Evolutionary conservation across 2,113 vertebrate species (phyloP).

Genomic region (Piaya cayana): DNA sequence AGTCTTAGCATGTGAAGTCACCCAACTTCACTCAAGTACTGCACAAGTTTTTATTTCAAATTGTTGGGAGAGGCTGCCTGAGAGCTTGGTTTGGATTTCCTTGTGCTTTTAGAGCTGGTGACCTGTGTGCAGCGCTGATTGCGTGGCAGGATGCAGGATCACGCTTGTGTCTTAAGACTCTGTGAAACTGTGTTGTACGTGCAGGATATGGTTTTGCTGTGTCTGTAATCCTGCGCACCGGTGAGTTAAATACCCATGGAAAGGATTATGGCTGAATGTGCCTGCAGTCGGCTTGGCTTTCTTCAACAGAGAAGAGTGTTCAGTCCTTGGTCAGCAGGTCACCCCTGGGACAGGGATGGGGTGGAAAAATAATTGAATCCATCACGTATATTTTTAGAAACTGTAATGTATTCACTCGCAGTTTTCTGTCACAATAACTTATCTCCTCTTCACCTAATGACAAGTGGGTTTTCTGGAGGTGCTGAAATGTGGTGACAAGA

Average conservation of each 20-base stretch:
- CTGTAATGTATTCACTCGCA: accelerated
- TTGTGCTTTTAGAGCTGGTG: background rate
- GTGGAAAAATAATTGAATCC: background rate
- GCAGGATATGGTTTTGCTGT: accelerated
- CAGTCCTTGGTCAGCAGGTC: background rate
- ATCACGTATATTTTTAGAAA: background rate
- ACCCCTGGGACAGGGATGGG: accelerated
- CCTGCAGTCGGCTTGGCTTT: accelerated
- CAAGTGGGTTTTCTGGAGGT: background rate
- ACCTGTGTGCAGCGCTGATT: background rate
- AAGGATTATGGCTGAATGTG: background rate
- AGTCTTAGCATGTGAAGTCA: background rate
- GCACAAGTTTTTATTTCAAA: background rate
- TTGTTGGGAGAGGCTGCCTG: background rate
- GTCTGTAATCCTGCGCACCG: background rate
- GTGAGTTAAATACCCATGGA: background rate
- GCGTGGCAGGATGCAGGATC: background rate
- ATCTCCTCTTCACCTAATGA: background rate
- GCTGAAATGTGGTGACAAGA: background rate
- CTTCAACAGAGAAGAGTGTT: background rate
- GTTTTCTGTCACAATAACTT: background rate
- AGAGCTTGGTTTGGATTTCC: accelerated
- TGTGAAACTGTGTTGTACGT: background rate
- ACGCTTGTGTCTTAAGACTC: background rate
- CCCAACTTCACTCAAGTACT: background rate